Evolutionary conservation across 2,888 invertebrate genomes (phyloP).

Genomic region (Blastobasis adustella): DNA sequence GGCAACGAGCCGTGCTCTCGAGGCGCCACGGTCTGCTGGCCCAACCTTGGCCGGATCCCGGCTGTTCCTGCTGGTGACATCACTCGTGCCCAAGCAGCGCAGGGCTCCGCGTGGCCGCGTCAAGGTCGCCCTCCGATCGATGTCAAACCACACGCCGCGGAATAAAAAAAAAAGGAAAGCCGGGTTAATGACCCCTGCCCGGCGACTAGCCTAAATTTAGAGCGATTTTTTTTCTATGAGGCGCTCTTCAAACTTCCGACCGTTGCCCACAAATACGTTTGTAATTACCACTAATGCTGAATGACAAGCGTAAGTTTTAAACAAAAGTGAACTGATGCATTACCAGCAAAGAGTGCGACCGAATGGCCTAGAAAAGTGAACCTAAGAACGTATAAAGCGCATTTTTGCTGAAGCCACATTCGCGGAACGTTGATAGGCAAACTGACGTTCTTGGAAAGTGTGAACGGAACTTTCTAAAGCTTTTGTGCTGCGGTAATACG

Average conservation of each 20-base stretch:
- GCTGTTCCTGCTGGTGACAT: constrained; percentile 55
- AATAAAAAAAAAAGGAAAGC: constrained; percentile 66
- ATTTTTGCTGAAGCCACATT: constrained; percentile 10
- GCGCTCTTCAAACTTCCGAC: no score
- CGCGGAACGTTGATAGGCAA: constrained; percentile 41
- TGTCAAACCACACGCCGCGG: constrained; percentile 31
- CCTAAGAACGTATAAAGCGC: no score
- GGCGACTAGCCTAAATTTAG: constrained; percentile 32
- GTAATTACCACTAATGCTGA: no score
- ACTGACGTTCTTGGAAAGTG: constrained; percentile 38
- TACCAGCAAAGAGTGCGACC: no score
- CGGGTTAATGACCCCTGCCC: constrained; percentile 51
- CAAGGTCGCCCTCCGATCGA: constrained; percentile 56
- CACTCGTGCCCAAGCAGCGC: constrained; percentile 31
- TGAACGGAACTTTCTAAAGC: constrained; percentile 45
- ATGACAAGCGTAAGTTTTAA: no score
- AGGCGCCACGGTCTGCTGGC: constrained; percentile 62
- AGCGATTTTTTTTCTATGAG: constrained; percentile 36
- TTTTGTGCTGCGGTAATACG: constrained; percentile 19
- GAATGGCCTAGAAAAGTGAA: no score
- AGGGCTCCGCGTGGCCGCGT: constrained; percentile 31
- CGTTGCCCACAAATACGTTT: no score
- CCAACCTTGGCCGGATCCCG: constrained; percentile 65
- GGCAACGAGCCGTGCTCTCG: constrained; percentile 57
- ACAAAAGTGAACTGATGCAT: no score